Evolutionary conservation across 2,113 vertebrate genomes (phyloP).

Genomic region (Andinoacara biseriatus): DNA sequence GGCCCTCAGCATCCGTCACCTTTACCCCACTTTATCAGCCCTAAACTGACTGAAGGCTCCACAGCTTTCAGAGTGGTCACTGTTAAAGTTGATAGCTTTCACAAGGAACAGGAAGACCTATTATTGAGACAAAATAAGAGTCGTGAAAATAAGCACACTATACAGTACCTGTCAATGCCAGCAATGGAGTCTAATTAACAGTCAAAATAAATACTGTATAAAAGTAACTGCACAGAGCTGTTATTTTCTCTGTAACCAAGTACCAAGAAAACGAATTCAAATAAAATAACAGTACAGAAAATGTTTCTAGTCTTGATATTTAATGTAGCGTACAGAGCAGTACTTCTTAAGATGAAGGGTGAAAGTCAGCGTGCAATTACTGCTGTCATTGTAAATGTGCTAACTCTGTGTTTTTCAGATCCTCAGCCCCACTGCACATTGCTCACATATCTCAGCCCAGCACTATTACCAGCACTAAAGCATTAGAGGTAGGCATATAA

Average conservation of each 20-base stretch:
- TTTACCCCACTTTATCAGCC: slow-evolving; percentile 56
- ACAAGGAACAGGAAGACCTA: neutral
- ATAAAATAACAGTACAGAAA: neutral
- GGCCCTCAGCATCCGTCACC: slow-evolving; percentile 41
- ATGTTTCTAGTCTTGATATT: neutral
- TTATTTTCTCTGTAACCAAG: neutral
- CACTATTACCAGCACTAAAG: too few species aligned
- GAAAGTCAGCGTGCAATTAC: too few species aligned
- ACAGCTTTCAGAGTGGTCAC: neutral
- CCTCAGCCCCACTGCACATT: too few species aligned
- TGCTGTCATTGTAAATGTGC: too few species aligned
- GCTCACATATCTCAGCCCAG: too few species aligned
- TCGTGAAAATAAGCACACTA: neutral
- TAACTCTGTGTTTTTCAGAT: too few species aligned
- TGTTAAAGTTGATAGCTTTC: slow-evolving; percentile 5
- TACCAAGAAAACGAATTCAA: neutral
- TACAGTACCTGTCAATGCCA: neutral
- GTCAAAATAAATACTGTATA: neutral
- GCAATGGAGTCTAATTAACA: neutral
- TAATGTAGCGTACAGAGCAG: neutral
- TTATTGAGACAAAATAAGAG: neutral
- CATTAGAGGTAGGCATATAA: neutral
- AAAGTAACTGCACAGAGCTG: neutral
- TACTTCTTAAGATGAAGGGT: too few species aligned
- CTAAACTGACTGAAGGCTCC: neutral